Base-by-base conservation (phyloP, 2,888 invertebrate species). In the Timandra comae region DNA sequence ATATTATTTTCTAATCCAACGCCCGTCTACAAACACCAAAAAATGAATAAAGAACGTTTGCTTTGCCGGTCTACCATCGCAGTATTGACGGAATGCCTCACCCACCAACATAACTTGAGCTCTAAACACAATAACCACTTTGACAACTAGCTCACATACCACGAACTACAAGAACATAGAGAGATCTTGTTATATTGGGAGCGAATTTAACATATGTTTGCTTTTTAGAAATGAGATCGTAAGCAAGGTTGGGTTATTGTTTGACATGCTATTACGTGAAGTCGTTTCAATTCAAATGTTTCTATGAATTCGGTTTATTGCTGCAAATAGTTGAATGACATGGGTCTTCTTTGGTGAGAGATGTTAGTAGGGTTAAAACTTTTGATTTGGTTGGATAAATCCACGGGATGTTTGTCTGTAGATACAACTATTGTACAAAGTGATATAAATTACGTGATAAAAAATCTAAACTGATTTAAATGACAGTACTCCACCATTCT, bases 211-310 rank as follows among this genome's bases (percentile, higher is more conserved):
- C 63, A 71, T 57, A 58, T 73, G 75, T 74, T 58, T 65, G 62
- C 64, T 67, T 69, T 70, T 75, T 66, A 70, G 69, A 67, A 74
- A 73, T 59, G 66, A 63, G 65, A 74, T 72, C 68, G 46, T 53
- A 57, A 56, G 46, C 53, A 54, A 60, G 57, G 56, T 50, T 57
- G 46, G 38, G 45, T 52, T 57, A 63, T 67, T 74, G 66, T 75
- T 75, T 74, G 65, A 68, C 66, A 65, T 53, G 60, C 65, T 56
- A 69, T 71, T 72, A 69, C 59, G 61, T 56, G 46, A 56, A 59
- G 52, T 16, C 24, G 49, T 41, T 41, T 43, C 47, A 49, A 27
- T 24, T 40, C 31, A 38, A 44, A 53, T 54, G 58, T 55, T 59
- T 55, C 55, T 59, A 52, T 56, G 53, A 53, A 56, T 50, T 59